These are phyloP conservation scores for Sialis fuliginosa DNA, from an alignment of 2,888 invertebrate species.

Conservation along the genomic window DNA sequence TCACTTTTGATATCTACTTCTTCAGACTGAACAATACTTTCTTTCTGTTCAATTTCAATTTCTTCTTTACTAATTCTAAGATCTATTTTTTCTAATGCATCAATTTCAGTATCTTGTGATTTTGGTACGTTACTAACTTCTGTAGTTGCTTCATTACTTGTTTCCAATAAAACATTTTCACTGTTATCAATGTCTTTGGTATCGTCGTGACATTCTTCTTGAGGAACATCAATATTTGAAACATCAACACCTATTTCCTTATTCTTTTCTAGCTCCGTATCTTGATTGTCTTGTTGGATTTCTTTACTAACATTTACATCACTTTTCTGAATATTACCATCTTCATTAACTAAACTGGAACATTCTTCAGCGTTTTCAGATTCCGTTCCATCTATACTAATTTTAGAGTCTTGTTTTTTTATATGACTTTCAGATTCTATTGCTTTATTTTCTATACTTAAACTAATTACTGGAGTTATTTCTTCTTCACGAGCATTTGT, in stretches of 20 bases:
- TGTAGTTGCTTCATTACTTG: background rate
- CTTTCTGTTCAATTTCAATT: background rate
- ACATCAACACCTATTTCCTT: no score
- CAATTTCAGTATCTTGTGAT: background rate
- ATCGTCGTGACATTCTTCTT: background rate
- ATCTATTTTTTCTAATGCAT: no score
- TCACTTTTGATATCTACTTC: background rate
- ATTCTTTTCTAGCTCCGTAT: no score
- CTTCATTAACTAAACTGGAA: no score
- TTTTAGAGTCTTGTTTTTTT: background rate
- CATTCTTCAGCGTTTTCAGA: no score
- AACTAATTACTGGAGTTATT: background rate
- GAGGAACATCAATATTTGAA: no score
- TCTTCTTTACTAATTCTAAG: background rate
- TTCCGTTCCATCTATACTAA: background rate
- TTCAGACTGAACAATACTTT: background rate
- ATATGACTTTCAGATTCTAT: background rate
- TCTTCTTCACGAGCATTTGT: constrained; percentile 1
- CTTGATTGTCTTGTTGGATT: no score
- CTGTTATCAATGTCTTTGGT: background rate
- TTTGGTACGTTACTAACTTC: background rate
- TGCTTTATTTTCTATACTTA: background rate
- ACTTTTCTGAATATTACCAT: no score
- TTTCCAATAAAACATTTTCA: background rate
- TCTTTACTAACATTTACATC: no score